Percentiles rank a stretch among this genome's conserved stretches.
These are phyloP conservation scores for Orthonevra nobilis DNA, from an alignment of 2,888 invertebrate species.

Conservation along the genomic window DNA sequence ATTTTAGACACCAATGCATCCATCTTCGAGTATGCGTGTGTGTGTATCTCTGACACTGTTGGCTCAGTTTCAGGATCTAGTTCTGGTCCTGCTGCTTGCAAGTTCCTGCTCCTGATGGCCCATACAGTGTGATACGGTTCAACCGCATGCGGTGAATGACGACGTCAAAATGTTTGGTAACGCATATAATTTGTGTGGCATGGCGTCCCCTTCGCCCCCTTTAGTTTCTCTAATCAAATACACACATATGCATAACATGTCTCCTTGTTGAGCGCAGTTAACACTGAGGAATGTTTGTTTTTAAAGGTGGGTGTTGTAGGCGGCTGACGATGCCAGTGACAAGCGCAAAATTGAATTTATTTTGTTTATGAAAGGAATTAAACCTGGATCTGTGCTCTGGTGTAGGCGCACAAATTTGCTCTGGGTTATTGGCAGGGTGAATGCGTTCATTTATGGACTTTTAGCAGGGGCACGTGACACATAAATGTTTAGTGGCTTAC, in stretches of 20 bases:
- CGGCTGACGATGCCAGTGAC: conserved; percentile 39
- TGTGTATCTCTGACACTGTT: neutral
- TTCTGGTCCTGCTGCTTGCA: neutral
- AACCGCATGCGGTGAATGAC: conserved; percentile 68
- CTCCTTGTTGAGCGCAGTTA: conserved; percentile 51
- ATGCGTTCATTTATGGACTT: conserved; percentile 42
- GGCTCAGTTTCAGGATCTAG: no score
- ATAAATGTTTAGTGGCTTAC: conserved; percentile 39
- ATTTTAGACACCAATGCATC: conserved; percentile 69
- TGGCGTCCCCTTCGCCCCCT: neutral
- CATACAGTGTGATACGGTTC: conserved; percentile 50
- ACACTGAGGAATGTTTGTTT: conserved; percentile 53
- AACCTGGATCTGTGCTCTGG: conserved; percentile 44
- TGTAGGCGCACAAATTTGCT: conserved; percentile 19
- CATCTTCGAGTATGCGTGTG: conserved; percentile 34
- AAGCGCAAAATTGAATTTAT: conserved; percentile 65
- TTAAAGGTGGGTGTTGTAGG: neutral
- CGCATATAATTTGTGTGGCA: conserved; percentile 61
- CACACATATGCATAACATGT: neutral
- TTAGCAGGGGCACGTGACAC: conserved; percentile 46
- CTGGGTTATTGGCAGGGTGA: conserved; percentile 35
- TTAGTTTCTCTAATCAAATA: conserved; percentile 47
- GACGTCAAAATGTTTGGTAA: conserved; percentile 69
- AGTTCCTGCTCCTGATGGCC: conserved; percentile 49
- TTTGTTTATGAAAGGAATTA: conserved; percentile 68